Base-by-base conservation (phyloP, 2,113 vertebrate species). In the Gobiocypris rarus region DNA sequence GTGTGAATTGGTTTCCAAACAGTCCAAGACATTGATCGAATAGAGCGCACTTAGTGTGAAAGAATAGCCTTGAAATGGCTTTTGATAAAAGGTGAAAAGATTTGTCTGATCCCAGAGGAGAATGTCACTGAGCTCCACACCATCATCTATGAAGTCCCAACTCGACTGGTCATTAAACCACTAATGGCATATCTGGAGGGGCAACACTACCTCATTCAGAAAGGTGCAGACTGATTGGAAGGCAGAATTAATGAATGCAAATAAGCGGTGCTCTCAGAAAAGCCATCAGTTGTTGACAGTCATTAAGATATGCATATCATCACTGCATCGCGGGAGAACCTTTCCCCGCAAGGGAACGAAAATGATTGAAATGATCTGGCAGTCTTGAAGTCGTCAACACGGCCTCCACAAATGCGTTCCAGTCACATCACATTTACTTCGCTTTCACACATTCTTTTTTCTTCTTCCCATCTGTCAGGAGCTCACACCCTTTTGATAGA, bases 281-380 rank as follows among this genome's bases (percentile, higher is more conserved):
- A 79, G 86, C 69, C 89, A 89, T 92, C 90, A 90, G 90, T 85
- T 87, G 90, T 88, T 92, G 88, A 87, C 87, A 87, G 85, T 88
- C 88, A 90, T 91, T 90, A 92, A 86, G 86, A 90, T 81, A 86
- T 90, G 84, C 71, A 84, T 87, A 89, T 90, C 90, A 82, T 81
- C 90, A 86, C 73, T 78, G 83, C 58, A 89, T 88, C 89, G 87
- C 87, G n/a, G 86, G 86, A 90, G 88, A 88, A 78, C 28, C 86
- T 76, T 84, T 84, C 69, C 83, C 87, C 71, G 34, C 86, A 74
- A 86, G 89, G 84, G 89, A 91, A 74, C 63, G 74, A 87, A 85
- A 82, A 88, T 74, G 87, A 86, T 88, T 85, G 86, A 91, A 92
- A 89, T 85, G 87, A 92, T 93, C 81, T 90, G 88, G 86, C 86